Base-by-base conservation (phyloP, 1,140 invertebrate genomes). In the Maniola jurtina region DNA sequence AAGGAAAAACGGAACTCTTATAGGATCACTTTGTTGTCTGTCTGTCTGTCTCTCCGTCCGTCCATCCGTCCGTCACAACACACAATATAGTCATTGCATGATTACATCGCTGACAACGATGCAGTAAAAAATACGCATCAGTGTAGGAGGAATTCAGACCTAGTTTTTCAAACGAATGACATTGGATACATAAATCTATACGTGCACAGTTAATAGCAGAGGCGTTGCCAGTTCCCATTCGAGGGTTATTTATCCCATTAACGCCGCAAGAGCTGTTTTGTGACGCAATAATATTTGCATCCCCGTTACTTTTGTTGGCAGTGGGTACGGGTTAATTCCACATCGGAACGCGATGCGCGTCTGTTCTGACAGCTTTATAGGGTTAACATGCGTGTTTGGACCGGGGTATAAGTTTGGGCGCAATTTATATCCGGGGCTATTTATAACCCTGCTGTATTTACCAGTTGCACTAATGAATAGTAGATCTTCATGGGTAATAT, bases 221-320 rank as follows among this genome's bases (percentile, higher is more conserved):
- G 55, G 40, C 56, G 47, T 63, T 71, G 64, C 64, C 64, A 71
- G 69, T 67, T 55, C 40, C 61, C 52, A 34, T 55, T 55, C 8
- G 52, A 47, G 40, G 45, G 54, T 64, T 71, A 67, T 67, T 71
- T 67, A 67, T 71, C 61, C 65, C 61, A 71, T 71, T 71, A 71
- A 61, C 56, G 57, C 40, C 69, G 62, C 68, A 67, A 55, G 56
- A 66, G 64, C 64, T 48, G 61, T 64, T 64, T 65, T 45, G 67
- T 57, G 35, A 62, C 38, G 60, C 68, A 56, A 66, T 70, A 61
- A 70, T 70, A 70, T 70, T 70, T 66, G 68, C 69, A 71, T 71
- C 64, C 55, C 56, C 48, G 55, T 67, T 67, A 71, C 69, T 66
- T 65, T 42, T 67, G 60, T 71, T 71, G 69, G 69, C 69, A 67